Evolutionary conservation across 2,888 invertebrate species (phyloP), one percentile per base, ranked within the genome.

Genomic region (Neocrepidodera transversa): DNA sequence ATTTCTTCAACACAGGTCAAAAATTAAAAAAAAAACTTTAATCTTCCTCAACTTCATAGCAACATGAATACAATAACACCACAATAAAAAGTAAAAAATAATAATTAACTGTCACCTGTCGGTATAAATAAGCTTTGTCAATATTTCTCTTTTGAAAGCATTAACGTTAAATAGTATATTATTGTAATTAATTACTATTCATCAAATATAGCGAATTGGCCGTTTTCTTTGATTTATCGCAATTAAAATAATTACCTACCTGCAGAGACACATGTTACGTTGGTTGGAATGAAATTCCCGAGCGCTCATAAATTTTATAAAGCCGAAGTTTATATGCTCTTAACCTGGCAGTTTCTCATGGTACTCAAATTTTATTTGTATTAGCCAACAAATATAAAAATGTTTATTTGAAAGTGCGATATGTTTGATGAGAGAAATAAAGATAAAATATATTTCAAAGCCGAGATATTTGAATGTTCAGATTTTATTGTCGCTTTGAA

Each of bases 191-290:
- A 53, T 45, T 35, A 14, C 20, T 23, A 8, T 28, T 53, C 32
- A 20, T 53, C 11, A 43, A 30, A 43, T 26, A 40, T 40, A 51
- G 36, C 13, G 4, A 51, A 51, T 38, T 36, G 20, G 26, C 49
- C 7, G 36, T n/a, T 38, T 36, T 50, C 16, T 17, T 20, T 49
- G 49, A 49, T 51, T 52, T 52, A 52, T 52, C 6, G 40, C 30
- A 40, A 52, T 52, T 52, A 52, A 30, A 52, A 42, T 52, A 52
- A 52, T 52, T 52, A 42, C 38, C 26, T 49, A 49, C 36, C 49
- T 52, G 40, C 20, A 52, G 52, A 42, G 52, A 52, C 52, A 52
- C 17, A 42, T 18, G 52, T 32, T 42, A 26, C 32, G n/a, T 42
- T 32, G 17, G 28, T 7, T 11, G n/a, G 14, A 51, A 40, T 28